Evolutionary conservation across 30 jellyfish, hydroid and myxozoan genomes (phyloP).

Genomic region (Calvadosia cruxmelitensis): DNA sequence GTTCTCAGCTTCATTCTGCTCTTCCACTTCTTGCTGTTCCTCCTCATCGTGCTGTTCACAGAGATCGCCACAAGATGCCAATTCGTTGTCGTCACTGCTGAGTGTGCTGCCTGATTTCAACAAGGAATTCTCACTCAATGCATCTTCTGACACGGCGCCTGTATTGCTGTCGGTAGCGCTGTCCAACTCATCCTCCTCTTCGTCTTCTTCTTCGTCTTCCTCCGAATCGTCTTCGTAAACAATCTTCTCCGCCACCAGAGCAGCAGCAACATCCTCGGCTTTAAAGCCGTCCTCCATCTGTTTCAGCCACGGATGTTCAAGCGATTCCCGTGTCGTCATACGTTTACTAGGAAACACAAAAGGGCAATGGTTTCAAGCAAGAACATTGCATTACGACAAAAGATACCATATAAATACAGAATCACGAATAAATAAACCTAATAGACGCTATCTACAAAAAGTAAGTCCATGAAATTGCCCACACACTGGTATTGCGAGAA

Average conservation of each 20-base stretch:
- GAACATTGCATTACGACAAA: no score
- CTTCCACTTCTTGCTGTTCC: not conserved
- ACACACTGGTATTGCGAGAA: no score
- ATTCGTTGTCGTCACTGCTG: not conserved
- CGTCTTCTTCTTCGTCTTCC: slow-evolving; percentile 20
- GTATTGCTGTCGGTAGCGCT: not conserved
- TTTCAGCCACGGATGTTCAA: slow-evolving; percentile 90
- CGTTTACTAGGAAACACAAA: slow-evolving; percentile 48
- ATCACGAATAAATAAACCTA: not conserved
- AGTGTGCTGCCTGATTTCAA: no score
- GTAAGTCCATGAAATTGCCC: no score
- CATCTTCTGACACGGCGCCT: not conserved
- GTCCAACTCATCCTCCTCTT: slow-evolving; percentile 12
- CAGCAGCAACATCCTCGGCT: slow-evolving; percentile 82
- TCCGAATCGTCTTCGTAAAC: slow-evolving; percentile 18
- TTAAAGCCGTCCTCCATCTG: slow-evolving; percentile 84
- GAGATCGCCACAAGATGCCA: not conserved
- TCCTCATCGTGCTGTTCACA: not conserved
- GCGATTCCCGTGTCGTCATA: slow-evolving; percentile 62
- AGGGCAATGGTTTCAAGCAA: not conserved
- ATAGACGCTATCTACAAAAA: not conserved
- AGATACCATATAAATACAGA: not conserved
- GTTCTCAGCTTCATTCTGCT: no score
- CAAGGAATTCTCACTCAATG: not conserved
- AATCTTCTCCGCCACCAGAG: slow-evolving; percentile 32